Conservation (phyloP, 2,797 vertebrate genomes). For the Coranthus polyacanthus region DNA sequence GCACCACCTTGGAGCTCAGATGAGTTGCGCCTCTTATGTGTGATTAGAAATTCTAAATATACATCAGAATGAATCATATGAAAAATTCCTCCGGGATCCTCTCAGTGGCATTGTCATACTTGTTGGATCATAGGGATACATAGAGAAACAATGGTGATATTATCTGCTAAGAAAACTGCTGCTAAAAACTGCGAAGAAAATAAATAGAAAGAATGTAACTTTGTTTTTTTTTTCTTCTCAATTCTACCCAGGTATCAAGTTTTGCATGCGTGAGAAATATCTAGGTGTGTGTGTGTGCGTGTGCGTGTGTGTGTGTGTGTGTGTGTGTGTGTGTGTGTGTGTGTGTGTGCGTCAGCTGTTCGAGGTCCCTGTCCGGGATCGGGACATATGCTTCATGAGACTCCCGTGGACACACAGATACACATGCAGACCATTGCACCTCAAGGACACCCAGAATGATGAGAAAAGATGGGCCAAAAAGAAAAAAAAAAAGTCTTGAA, state of each 20-base stretch:
- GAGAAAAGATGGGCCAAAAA: not conserved
- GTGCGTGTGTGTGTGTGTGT: slow-evolving; percentile 18
- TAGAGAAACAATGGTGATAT: too few relatives aligned
- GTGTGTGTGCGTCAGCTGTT: slow-evolving; percentile 58
- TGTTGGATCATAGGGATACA: too few relatives aligned
- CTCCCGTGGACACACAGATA: slow-evolving; percentile 69
- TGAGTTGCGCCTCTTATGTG: too few relatives aligned
- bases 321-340: slow-evolving; percentile 3
- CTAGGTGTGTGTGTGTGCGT: slow-evolving; percentile 25
- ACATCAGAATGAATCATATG: too few relatives aligned
- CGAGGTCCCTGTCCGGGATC: slow-evolving; percentile 48
- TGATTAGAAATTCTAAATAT: too few relatives aligned
- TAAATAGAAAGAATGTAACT: too few relatives aligned
- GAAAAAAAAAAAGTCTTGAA: not conserved
- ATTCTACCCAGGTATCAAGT: slow-evolving; percentile 49
- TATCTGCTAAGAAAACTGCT: too few relatives aligned
- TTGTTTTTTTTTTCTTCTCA: too few relatives aligned
- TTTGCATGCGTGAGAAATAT: slow-evolving; percentile 37
- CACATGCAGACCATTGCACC: slow-evolving; percentile 33
- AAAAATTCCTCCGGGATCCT: too few relatives aligned
- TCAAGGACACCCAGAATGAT: slow-evolving; percentile 40
- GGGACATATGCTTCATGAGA: slow-evolving; percentile 73
- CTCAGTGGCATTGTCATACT: too few relatives aligned
- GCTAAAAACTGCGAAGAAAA: too few relatives aligned
- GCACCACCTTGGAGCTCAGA: too few relatives aligned